A percentile compares a stretch with the other conserved stretches of the same genome.
These are phyloP conservation scores for Panulirus ornatus DNA, from an alignment of 1,140 invertebrate genomes.

Conservation along the genomic window DNA sequence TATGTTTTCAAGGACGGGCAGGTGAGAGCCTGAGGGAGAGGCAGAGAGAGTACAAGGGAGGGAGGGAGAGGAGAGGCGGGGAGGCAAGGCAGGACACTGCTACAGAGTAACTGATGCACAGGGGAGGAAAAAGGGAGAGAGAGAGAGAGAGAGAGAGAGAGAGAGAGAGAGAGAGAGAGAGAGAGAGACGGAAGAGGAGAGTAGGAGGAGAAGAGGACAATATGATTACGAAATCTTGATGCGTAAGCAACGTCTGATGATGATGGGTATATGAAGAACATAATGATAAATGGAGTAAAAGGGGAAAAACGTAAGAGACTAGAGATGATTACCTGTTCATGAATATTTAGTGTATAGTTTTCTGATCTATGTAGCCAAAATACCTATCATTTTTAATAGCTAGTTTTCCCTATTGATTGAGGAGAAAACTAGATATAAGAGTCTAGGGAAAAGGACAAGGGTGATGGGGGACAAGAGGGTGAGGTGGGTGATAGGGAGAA, in stretches of 20 bases:
- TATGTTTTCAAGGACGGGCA: too few species aligned
- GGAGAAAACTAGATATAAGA: not conserved
- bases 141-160: not conserved
- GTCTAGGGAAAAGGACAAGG: not conserved
- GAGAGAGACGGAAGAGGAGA: too few species aligned
- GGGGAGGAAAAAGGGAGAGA: not conserved
- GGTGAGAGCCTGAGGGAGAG: conserved; percentile 18
- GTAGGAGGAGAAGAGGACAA: not conserved
- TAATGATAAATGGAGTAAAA: too few species aligned
- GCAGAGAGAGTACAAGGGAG: conserved; percentile 17
- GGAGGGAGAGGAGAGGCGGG: not conserved
- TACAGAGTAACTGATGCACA: not conserved
- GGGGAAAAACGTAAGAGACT: too few species aligned
- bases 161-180: not conserved
- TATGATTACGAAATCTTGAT: too few species aligned
- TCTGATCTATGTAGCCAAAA: too few species aligned
- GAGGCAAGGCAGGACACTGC: not conserved
- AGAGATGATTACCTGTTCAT: too few species aligned
- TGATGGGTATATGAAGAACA: too few species aligned
- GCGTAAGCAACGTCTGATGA: too few species aligned
- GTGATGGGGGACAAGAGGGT: not conserved
- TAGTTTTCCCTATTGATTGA: too few species aligned
- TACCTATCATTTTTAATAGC: too few species aligned
- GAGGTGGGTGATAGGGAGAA: not conserved
- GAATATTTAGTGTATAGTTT: too few species aligned